Conservation (phyloP, 2,113 vertebrate species). For the Gymnogyps californianus region DNA sequence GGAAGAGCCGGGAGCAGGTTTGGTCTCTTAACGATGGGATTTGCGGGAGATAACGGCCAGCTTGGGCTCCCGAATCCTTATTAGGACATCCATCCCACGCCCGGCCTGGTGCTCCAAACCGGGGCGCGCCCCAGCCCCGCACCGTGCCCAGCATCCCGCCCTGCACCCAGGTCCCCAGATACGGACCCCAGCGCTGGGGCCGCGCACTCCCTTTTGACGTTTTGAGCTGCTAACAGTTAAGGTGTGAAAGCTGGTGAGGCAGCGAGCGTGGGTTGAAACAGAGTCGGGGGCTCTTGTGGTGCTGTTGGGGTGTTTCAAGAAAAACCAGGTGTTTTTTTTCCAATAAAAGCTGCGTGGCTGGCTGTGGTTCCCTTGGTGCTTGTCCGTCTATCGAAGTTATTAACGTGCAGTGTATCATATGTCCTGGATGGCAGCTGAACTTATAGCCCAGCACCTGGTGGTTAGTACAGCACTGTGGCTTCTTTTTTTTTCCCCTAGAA, state of each 20-base stretch:
- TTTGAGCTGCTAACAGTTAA: accelerated
- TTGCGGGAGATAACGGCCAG: not conserved
- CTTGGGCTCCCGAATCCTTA: not conserved
- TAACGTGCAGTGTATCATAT: accelerated
- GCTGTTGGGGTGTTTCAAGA: not conserved
- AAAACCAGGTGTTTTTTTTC: not conserved
- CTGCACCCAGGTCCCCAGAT: not conserved
- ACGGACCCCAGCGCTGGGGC: not conserved
- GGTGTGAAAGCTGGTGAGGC: not conserved
- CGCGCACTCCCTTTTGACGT: accelerated
- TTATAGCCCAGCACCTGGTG: not conserved
- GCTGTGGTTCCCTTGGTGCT: accelerated
- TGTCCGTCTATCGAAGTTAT: accelerated
- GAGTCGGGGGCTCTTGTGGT: accelerated
- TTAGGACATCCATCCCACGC: not conserved
- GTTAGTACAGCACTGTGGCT: not conserved
- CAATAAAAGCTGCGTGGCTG: not conserved
- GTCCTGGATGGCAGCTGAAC: not conserved
- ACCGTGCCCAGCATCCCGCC: not conserved
- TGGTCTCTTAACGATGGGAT: not conserved
- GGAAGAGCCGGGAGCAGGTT: not conserved
- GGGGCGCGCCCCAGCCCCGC: not conserved
- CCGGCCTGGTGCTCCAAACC: not conserved
- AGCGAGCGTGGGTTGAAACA: accelerated
- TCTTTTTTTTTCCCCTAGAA: accelerated